Evolutionary conservation across 2,888 invertebrate species (phyloP).

Genomic region (Xanthostigma xanthostigma): DNA sequence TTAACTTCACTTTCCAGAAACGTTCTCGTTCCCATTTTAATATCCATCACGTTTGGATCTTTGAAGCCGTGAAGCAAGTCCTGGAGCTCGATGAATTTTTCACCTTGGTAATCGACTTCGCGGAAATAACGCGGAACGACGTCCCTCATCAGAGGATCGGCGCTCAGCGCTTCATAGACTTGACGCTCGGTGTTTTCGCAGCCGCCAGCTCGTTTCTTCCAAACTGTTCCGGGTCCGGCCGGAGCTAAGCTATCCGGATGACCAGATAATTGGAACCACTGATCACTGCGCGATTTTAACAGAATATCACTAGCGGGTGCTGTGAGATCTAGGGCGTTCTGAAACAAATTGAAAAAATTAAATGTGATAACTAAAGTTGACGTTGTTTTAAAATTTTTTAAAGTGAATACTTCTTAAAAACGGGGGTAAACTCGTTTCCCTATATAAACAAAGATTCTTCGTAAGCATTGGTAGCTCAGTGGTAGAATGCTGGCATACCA

Average conservation of each 20-base stretch:
- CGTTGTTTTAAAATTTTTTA: slow-evolving; percentile 2
- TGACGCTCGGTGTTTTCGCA: slow-evolving; percentile 57
- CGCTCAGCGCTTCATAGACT: slow-evolving; percentile 65
- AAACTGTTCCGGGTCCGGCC: slow-evolving; percentile 84
- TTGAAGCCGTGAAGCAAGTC: slow-evolving; percentile 80
- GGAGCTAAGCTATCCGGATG: slow-evolving; percentile 88
- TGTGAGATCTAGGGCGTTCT: slow-evolving; percentile 84
- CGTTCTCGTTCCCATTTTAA: slow-evolving; percentile 93
- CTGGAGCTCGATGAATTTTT: slow-evolving; percentile 87
- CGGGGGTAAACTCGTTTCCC: no score
- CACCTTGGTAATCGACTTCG: slow-evolving; percentile 62
- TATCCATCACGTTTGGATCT: slow-evolving; percentile 92
- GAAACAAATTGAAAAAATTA: slow-evolving; percentile 29
- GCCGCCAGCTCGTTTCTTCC: slow-evolving; percentile 68
- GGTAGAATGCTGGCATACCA: no score
- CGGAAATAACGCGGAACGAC: slow-evolving; percentile 76
- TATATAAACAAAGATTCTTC: no score
- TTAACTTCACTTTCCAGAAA: slow-evolving; percentile 91
- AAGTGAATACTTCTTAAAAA: no score
- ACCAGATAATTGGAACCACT: slow-evolving; percentile 87
- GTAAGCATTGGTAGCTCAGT: no score
- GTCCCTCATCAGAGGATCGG: slow-evolving; percentile 53
- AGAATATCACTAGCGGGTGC: slow-evolving; percentile 81
- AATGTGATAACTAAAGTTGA: no score
- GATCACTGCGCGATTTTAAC: slow-evolving; percentile 47